Conservation (phyloP, 2,113 vertebrate genomes). For the Cacatua alba region DNA sequence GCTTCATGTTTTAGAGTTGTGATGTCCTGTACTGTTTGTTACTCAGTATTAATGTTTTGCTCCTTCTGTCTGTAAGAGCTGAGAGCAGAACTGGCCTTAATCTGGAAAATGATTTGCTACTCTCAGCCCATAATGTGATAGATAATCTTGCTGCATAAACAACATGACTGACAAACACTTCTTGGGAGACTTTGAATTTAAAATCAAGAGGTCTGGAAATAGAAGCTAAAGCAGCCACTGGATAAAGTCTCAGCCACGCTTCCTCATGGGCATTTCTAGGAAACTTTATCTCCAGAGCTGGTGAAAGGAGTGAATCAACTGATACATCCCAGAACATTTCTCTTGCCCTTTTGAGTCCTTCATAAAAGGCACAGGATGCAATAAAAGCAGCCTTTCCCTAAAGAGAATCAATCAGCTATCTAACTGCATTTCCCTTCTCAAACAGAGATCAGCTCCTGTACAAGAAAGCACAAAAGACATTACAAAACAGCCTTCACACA, state of each 20-base stretch:
- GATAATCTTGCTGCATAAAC: neutral
- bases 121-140: neutral
- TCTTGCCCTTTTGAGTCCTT: neutral
- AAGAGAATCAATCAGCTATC: conserved; percentile 38
- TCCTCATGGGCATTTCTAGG: neutral
- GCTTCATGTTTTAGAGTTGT: neutral
- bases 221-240: neutral
- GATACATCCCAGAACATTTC: conserved; percentile 3
- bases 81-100: neutral
- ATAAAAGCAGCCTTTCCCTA: conserved; percentile 17
- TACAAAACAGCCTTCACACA: conserved; percentile 44
- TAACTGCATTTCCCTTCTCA: conserved; percentile 48
- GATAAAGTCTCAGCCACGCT: neutral
- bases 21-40: neutral
- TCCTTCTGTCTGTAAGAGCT: neutral
- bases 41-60: neutral
- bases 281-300: neutral
- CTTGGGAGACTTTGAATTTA: neutral
- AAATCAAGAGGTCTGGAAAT: conserved; percentile 5
- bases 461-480: conserved; percentile 43
- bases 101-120: neutral
- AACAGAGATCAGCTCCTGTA: conserved; percentile 48
- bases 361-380: conserved; percentile 4
- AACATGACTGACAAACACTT: neutral
- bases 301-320: conserved; percentile 15